These are phyloP conservation scores for Mystacides longicornis DNA, from an alignment of 2,888 invertebrate genomes.

Conservation along the genomic window DNA sequence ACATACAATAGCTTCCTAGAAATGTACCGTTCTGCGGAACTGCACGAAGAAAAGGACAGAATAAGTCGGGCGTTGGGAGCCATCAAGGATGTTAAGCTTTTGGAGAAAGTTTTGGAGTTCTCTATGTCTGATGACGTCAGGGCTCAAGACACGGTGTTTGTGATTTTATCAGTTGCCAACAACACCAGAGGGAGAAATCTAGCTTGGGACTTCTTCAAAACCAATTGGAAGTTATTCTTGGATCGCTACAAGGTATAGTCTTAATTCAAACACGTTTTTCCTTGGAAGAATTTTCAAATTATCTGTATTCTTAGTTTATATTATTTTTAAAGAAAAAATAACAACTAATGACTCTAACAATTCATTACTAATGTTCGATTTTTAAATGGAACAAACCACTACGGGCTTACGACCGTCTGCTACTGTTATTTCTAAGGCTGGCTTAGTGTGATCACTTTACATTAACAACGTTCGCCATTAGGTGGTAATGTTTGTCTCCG, in stretches of 20 bases:
- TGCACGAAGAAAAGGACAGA: constrained; percentile 91
- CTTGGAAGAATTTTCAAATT: no score
- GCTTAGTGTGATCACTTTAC: no score
- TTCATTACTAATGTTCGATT: no score
- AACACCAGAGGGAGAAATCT: constrained; percentile 75
- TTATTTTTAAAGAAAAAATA: no score
- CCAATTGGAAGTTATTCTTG: constrained; percentile 69
- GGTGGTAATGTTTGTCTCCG: no score
- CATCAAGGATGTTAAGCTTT: constrained; percentile 60
- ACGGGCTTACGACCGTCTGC: no score
- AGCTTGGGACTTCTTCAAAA: constrained; percentile 87
- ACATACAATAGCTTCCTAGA: constrained; percentile 72
- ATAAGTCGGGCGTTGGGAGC: constrained; percentile 80
- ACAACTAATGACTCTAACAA: no score
- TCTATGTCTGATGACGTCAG: constrained; percentile 84
- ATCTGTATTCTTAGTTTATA: no score
- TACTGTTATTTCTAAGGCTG: no score
- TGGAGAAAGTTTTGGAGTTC: constrained; percentile 71
- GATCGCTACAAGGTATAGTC: constrained; percentile 71
- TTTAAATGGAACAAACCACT: no score
- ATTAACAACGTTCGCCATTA: no score
- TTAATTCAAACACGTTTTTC: no score
- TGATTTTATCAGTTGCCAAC: constrained; percentile 78
- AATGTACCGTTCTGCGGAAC: constrained; percentile 74
- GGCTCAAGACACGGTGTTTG: constrained; percentile 85